Evolutionary conservation across 2,888 invertebrate species (phyloP), one percentile per base, ranked within the genome.

Genomic region (Amiota minor): DNA sequence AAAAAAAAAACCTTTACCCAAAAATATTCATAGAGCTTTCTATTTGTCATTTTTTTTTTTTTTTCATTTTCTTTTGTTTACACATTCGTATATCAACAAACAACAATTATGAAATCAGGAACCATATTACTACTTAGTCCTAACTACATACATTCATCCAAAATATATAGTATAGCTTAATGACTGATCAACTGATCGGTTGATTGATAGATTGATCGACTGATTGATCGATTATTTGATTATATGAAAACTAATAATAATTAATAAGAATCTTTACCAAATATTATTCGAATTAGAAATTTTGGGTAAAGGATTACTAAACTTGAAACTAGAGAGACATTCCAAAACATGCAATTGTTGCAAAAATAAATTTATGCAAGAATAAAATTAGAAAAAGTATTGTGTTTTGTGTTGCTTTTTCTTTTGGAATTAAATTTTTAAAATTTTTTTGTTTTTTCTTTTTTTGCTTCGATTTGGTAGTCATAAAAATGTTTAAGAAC

Each of bases 401-500:
- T 46, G 47, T 49, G n/a, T 49, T n/a, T 47, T 16, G 20, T 49
- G 53, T 72, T 61, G 70, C 70, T 75, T 76, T 68, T 71, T 72
- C 46, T 72, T 75, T 76, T 77, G 74, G 69, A 69, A 70, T 75
- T 75, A 50, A 72, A 47, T 65, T 65, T 45, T 62, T 14, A 9
- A 49, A 11, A 12, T 49, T n/a, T 49, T 74, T 79, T 75, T 72
- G 72, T 72, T 74, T 74, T 77, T 74, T 74, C 56, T 77, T 77
- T 78, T 81, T 73, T 76, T 73, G 76, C 78, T 82, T 80, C 78
- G 79, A 78, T 83, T 81, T 87, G 87, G 87, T 86, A 88, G 87
- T 87, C 86, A 88, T 87, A 88, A 87, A 87, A 87, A 87, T 87
- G 88, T 87, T 87, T 87, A 87, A 86, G 84, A 84, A 88, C 87